Evolutionary conservation across 2,888 invertebrate species (phyloP).

Genomic region (Tetragonula carbonaria): DNA sequence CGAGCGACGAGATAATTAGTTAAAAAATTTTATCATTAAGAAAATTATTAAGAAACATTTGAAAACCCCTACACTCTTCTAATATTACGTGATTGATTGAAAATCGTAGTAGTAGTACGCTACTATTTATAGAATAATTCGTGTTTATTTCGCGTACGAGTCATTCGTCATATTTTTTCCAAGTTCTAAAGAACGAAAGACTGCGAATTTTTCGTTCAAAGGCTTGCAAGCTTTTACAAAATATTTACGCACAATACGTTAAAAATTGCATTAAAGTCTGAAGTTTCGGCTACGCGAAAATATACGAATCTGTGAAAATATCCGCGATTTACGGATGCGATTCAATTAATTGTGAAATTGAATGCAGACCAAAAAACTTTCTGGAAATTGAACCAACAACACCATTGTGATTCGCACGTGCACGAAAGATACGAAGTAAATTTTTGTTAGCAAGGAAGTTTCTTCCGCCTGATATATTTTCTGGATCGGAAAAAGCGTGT

Average conservation of each 20-base stretch:
- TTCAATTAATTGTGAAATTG: too few relatives aligned
- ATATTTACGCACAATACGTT: background rate
- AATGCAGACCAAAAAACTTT: too few relatives aligned
- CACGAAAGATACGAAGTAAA: background rate
- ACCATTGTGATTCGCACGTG: background rate
- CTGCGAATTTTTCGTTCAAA: too few relatives aligned
- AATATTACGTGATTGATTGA: background rate
- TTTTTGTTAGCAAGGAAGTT: background rate
- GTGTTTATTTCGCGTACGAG: background rate
- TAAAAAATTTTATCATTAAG: background rate
- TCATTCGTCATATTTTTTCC: background rate
- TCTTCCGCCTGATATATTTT: background rate
- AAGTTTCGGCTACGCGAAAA: too few relatives aligned
- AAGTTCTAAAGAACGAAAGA: too few relatives aligned
- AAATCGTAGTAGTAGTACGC: background rate
- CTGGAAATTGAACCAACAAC: too few relatives aligned
- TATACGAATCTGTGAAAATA: too few relatives aligned
- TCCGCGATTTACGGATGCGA: too few relatives aligned
- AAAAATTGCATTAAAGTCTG: too few relatives aligned
- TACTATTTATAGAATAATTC: background rate
- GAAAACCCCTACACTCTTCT: too few relatives aligned
- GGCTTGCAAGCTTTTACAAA: background rate
- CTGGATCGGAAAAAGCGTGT: background rate
- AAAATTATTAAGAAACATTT: background rate
- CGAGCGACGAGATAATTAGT: background rate